Base-by-base conservation (phyloP, 2,888 invertebrate genomes). In the Anoplius nigerrimus region DNA sequence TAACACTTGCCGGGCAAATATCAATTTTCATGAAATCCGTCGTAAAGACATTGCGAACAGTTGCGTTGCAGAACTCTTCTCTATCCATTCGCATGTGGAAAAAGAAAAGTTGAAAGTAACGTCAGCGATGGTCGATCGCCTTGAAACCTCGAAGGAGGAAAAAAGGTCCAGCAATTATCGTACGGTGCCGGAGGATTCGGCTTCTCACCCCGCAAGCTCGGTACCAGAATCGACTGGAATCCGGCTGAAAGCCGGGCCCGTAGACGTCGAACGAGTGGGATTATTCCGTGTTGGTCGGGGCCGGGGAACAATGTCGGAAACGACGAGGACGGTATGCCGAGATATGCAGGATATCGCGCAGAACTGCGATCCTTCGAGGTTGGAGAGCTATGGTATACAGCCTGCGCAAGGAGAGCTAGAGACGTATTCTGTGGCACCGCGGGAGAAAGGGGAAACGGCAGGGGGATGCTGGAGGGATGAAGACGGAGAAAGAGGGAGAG, bases 321-420 rank as follows among this genome's bases (percentile, higher is more conserved):
- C 83, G 83, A 82, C 80, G 84, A 72, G 78, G 78, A 75, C 80
- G 84, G 85, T 83, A 84, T 84, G 82, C 81, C 79, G 76, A 84
- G 82, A 83, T 84, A 84, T 84, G 84, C 83, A 78, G 74, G 80
- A 84, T 83, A 79, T 79, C 79, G 80, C 80, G 80, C 80, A 80
- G 79, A 80, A 80, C 79, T 78, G 80, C 78, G 78, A 80, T 79
- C 79, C 79, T 79, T 79, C 75, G 80, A 75, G 77, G 62, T 69
- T 71, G 68, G 72, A 62, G 55, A 53, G 69, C 51, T 65, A 57
- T 53, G 67, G 57, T 56, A 66, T 56, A 66, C 56, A 69, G 57
- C 59, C 69, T 43, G 62, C 62, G 72, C 55, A 63, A 72, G 66
- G 64, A 61, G 70, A 75, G 71, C 73, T 63, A 61, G 69, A 74